Evolutionary conservation across 2,888 invertebrate species (phyloP).

Genomic region (Piscicola geometra): DNA sequence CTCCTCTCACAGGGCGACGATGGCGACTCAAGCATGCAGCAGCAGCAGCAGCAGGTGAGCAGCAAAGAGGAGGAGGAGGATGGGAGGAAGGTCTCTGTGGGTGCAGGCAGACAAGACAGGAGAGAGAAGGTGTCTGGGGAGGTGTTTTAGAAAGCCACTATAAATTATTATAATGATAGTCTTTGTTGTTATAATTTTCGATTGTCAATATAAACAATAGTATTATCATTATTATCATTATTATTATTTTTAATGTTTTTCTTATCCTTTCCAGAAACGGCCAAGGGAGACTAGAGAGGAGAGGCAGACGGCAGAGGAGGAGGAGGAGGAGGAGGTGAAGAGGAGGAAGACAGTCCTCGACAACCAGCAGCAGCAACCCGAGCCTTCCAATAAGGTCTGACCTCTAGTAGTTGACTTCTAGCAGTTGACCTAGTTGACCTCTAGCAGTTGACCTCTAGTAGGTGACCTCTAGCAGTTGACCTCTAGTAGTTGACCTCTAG

Average conservation of each 20-base stretch:
- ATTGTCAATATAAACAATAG: too few relatives aligned
- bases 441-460: too few relatives aligned
- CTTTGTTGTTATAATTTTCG: too few relatives aligned
- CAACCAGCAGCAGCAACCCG: constrained; percentile 28
- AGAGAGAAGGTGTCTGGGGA: background rate
- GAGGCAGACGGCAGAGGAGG: constrained; percentile 49
- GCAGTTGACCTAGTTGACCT: too few relatives aligned
- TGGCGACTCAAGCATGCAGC: background rate
- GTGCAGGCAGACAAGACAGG: background rate
- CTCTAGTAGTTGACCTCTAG: too few relatives aligned
- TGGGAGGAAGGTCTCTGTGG: background rate
- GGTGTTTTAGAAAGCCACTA: too few relatives aligned
- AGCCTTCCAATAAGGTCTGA: background rate
- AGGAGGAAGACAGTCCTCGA: constrained; percentile 49
- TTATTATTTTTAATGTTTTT: background rate
- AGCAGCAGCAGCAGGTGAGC: background rate
- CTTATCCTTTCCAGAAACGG: constrained; percentile 4
- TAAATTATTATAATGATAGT: too few relatives aligned
- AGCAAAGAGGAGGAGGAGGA: background rate
- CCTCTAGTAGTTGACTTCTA: too few relatives aligned
- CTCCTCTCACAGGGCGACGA: background rate
- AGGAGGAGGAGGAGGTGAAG: constrained; percentile 51
- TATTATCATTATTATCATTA: background rate
- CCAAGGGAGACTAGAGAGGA: constrained; percentile 42
- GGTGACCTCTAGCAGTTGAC: too few relatives aligned